Evolutionary conservation across 2,888 invertebrate genomes (phyloP), one percentile per base, ranked within the genome.

Genomic region (Macaria liturata): DNA sequence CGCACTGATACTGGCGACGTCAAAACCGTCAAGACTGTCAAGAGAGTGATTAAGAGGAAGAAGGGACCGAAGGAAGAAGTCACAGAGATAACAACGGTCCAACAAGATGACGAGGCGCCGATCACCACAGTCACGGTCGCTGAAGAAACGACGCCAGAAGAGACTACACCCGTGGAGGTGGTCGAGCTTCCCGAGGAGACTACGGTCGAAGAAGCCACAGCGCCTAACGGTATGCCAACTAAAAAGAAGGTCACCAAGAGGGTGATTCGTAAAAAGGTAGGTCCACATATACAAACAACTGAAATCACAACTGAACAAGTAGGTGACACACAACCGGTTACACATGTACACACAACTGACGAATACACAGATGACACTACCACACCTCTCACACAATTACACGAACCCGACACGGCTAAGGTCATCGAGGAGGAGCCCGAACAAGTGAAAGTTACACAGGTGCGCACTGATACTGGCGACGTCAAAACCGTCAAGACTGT

Each of bases 31-130:
- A 73, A 71, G 72, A 65, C 67, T 0, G 66, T 64, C 0, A 70
- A 67, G 57, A 70, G 73, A 3, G 65, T 74, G n/a, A 71, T 76
- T 32, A 93, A 86, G 64, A 88, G 88, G 51, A 67, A 77, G 50
- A 59, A 81, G 48, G 72, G 70, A 0, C 64, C 65, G 37, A 74
- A 60, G 62, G 59, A 59, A 70, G 76, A 61, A 77, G 75, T 87
- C 32, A 89, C 92, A 2, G 86, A 86, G 72, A 86, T 85, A 31
- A 77, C 84, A 3, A 92, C 91, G 9, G 76, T 86, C 62, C 80
- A 63, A 71, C 87, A 78, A 69, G 76, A 88, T 72, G 87, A 86
- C 58, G 79, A 87, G 62, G 62, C 69, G 43, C 78, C 78, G 0
- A 71, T 75, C 62, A 79, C 77, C 0, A 78, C 78, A 3, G 76